Percentiles rank a stretch among this genome's conserved stretches.
phyloP scores from a whole-genome alignment of 2,888 invertebrate species.

The Ectemnius continuus region DNA sequence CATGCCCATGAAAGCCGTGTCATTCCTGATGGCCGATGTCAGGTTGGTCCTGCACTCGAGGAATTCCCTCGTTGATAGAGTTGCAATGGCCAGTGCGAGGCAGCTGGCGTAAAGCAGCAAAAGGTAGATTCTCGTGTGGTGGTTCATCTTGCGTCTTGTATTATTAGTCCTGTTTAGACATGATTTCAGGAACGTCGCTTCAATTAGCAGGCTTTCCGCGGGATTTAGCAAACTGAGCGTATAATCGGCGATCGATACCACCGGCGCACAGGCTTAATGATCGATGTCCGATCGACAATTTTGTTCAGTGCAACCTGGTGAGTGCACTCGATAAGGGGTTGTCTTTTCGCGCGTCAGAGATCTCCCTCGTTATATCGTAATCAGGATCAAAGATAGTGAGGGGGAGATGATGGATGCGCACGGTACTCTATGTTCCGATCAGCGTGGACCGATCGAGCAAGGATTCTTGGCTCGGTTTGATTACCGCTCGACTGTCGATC shows the following conservation, averaged over 20 bases:
- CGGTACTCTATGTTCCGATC: conserved; percentile 32
- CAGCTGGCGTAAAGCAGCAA: conserved; percentile 47
- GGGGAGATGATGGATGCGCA: conserved; percentile 39
- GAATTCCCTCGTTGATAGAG: conserved; percentile 70
- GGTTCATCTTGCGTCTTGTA: conserved; percentile 4
- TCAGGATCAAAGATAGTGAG: conserved; percentile 18
- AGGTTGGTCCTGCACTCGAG: conserved; percentile 73
- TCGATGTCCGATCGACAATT: not conserved
- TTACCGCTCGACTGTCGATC: conserved; percentile 52
- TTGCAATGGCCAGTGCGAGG: conserved; percentile 41
- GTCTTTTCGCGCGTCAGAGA: conserved; percentile 25
- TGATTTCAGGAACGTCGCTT: not conserved
- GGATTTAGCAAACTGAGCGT: too few relatives aligned
- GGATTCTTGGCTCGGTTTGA: conserved; percentile 32
- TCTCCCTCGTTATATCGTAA: conserved; percentile 7
- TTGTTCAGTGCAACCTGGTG: too few relatives aligned
- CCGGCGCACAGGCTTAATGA: not conserved
- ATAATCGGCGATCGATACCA: too few relatives aligned
- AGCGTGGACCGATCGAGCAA: conserved; percentile 20
- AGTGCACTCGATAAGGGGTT: not conserved
- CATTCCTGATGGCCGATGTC: conserved; percentile 70
- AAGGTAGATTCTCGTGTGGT: conserved; percentile 31
- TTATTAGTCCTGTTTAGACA: conserved; percentile 10
- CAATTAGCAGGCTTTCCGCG: not conserved
- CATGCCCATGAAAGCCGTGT: conserved; percentile 66